Evolutionary conservation across 2,113 vertebrate genomes (phyloP).

Genomic region (Mesoclemmys tuberculata): DNA sequence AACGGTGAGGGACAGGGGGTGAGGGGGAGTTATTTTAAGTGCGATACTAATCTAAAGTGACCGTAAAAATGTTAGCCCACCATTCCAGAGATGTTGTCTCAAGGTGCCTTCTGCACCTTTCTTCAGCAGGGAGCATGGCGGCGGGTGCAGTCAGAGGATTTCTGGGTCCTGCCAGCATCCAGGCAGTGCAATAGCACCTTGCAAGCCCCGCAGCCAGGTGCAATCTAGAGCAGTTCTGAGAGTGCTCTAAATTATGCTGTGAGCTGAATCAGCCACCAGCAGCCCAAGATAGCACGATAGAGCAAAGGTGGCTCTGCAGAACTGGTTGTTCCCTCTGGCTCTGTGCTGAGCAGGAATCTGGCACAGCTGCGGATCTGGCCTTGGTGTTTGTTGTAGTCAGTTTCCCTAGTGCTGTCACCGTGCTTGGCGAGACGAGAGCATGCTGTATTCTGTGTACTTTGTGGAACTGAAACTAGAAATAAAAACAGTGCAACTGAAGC

Average conservation of each 20-base stretch:
- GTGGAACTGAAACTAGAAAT: background rate
- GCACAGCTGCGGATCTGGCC: background rate
- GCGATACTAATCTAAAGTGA: background rate
- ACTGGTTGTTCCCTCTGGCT: background rate
- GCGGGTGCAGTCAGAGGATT: background rate
- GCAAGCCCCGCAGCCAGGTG: background rate
- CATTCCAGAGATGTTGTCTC: background rate
- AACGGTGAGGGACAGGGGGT: background rate
- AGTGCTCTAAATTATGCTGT: background rate
- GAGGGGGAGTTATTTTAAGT: background rate
- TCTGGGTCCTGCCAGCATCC: background rate
- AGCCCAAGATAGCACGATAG: background rate
- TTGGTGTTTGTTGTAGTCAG: background rate
- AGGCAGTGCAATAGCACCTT: background rate
- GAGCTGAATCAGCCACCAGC: background rate
- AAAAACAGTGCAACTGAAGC: background rate
- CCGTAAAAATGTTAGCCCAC: background rate
- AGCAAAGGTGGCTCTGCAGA: background rate
- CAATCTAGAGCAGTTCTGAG: background rate
- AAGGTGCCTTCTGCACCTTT: background rate
- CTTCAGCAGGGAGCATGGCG: background rate
- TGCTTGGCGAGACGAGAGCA: background rate
- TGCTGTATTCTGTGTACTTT: background rate
- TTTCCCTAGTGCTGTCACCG: background rate
- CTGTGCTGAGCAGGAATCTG: background rate